Conservation (phyloP, 2,888 invertebrate genomes). For the Camponotus fellah region DNA sequence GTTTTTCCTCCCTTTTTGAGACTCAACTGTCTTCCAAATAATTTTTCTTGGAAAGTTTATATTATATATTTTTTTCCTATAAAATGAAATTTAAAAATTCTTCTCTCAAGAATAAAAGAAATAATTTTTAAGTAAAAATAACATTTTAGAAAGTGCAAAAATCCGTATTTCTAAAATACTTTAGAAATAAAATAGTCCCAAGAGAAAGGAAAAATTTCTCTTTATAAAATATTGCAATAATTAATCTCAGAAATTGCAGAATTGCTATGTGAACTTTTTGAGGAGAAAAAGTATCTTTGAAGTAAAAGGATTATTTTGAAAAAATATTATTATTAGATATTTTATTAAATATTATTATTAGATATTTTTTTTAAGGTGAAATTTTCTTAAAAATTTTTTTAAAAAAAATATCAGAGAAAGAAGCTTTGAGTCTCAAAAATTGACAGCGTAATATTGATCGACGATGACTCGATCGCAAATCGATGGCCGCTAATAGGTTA, state of each 20-base stretch:
- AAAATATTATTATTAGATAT: not conserved
- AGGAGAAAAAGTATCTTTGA: not conserved
- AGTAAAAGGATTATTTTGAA: not conserved
- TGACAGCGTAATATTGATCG: slow-evolving; percentile 16
- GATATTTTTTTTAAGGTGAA: not conserved
- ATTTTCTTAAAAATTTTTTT: not conserved
- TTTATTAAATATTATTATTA: not conserved
- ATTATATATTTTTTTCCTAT: not conserved
- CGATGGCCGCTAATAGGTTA: not conserved
- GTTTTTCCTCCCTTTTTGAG: not conserved
- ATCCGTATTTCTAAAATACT: not conserved
- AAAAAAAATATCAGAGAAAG: not conserved
- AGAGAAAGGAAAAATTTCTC: not conserved
- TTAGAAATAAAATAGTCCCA: not conserved
- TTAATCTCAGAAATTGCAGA: slow-evolving; percentile 8
- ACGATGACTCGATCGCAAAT: not conserved
- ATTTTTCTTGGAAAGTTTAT: not conserved
- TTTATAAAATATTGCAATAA: not conserved
- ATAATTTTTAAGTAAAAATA: not conserved
- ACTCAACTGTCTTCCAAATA: slow-evolving; percentile 6
- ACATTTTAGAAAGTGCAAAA: not conserved
- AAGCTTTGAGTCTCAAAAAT: slow-evolving; percentile 13
- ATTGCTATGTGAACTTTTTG: not conserved
- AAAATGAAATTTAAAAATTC: not conserved
- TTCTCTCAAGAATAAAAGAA: not conserved